A percentile compares a stretch with the other conserved stretches of the same genome.
Conservation (phyloP, 2,113 vertebrate genomes). For the Sterrhoptilus dennistouni region DNA sequence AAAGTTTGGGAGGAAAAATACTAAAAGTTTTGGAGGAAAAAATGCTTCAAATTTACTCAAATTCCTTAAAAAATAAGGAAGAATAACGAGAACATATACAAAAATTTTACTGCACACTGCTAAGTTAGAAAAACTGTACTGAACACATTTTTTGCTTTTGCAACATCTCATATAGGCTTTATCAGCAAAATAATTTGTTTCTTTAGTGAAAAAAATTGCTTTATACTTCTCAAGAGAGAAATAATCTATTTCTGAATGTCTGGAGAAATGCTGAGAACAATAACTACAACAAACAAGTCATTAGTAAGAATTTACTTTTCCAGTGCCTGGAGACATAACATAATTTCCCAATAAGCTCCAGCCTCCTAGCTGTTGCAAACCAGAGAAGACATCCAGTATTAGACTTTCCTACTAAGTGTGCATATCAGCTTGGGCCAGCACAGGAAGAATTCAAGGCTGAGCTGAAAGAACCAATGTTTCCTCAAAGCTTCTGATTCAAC, state of each 20-base stretch:
- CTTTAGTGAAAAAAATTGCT: background rate
- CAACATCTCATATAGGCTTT: background rate
- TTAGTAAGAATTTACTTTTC: background rate
- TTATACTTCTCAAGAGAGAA: background rate
- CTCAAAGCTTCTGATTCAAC: background rate
- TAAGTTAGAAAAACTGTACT: background rate
- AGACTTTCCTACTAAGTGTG: background rate
- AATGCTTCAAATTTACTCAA: background rate
- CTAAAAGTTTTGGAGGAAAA: background rate
- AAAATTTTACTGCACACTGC: background rate
- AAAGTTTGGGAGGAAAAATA: background rate
- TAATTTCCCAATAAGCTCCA: background rate
- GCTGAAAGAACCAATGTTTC: background rate
- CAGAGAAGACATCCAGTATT: background rate
- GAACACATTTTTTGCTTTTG: background rate
- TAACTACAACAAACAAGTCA: background rate
- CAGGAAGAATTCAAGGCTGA: background rate
- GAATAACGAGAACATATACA: background rate
- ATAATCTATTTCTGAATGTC: background rate
- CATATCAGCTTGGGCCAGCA: background rate
- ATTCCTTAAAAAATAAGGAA: background rate
- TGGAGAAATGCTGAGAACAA: background rate
- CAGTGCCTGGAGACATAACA: background rate
- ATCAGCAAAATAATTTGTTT: background rate
- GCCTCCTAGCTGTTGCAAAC: background rate